Conservation (phyloP, 2,113 vertebrate genomes). For the Sorex araneus region DNA sequence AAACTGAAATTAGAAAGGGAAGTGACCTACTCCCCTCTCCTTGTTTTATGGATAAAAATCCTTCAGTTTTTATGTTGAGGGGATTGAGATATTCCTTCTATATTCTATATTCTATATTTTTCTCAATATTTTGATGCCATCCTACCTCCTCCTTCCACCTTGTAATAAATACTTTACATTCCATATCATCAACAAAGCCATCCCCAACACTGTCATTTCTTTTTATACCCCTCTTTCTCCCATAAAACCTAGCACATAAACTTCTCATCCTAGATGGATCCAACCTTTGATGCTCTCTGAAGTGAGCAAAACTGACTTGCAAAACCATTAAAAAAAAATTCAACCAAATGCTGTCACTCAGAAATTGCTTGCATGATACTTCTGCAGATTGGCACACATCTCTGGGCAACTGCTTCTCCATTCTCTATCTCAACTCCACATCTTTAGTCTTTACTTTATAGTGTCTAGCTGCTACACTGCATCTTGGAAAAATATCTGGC, state of each 20-base stretch:
- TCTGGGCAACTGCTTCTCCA: too few relatives aligned
- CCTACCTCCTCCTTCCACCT: not conserved
- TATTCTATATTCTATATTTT: not conserved
- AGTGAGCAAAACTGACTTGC: not conserved
- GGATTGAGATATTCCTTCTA: not conserved
- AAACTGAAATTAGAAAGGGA: slow-evolving; percentile 5
- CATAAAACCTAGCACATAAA: not conserved
- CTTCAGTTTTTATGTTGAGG: not conserved
- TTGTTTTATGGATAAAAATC: slow-evolving; percentile 12
- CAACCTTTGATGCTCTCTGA: not conserved
- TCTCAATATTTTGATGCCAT: not conserved
- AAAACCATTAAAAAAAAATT: too few relatives aligned
- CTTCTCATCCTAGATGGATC: not conserved
- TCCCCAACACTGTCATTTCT: not conserved
- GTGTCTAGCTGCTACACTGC: not conserved
- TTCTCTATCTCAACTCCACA: not conserved
- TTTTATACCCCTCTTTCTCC: not conserved
- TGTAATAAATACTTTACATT: not conserved
- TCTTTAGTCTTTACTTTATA: not conserved
- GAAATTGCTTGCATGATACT: too few relatives aligned
- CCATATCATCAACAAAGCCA: not conserved
- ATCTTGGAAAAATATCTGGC: not conserved
- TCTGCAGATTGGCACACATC: not conserved
- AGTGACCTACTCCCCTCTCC: not conserved
- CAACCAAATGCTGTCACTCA: not conserved